These are phyloP conservation scores for Lydus trimaculatus DNA, from an alignment of 2,888 invertebrate species.

Conservation along the genomic window DNA sequence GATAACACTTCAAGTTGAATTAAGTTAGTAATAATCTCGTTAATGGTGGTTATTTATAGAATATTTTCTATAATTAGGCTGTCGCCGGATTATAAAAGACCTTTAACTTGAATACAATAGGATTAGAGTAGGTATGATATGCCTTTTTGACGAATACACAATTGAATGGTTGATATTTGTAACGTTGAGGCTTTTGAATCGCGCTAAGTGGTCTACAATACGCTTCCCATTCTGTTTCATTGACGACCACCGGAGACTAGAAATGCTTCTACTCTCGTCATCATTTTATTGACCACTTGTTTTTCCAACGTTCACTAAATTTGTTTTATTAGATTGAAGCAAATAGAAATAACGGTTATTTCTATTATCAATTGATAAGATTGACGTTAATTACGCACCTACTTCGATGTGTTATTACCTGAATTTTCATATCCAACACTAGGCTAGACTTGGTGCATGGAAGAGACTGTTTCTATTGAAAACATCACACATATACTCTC, in stretches of 20 bases:
- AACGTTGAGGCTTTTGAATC: slow-evolving; percentile 49
- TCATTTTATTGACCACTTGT: slow-evolving; percentile 16
- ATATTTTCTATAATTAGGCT: slow-evolving; percentile 52
- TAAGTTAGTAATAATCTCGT: slow-evolving; percentile 25
- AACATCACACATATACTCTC: neutral
- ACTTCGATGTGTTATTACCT: neutral
- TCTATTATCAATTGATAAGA: neutral
- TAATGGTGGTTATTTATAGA: slow-evolving; percentile 43
- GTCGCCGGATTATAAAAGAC: slow-evolving; percentile 46
- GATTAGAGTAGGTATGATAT: slow-evolving; percentile 51
- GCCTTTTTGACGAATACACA: slow-evolving; percentile 52
- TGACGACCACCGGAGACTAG: slow-evolving; percentile 30
- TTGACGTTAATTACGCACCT: neutral
- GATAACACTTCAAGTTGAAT: too few species aligned
- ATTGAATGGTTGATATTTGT: slow-evolving; percentile 54
- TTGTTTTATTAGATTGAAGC: neutral
- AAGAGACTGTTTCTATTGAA: neutral
- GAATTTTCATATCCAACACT: neutral
- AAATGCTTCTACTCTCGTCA: slow-evolving; percentile 24
- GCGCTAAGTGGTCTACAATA: slow-evolving; percentile 53
- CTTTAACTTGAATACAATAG: slow-evolving; percentile 49
- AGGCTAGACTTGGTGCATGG: neutral
- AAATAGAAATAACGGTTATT: too few species aligned
- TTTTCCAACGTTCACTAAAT: neutral
- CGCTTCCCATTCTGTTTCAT: slow-evolving; percentile 42